Conservation (phyloP, 2,113 vertebrate species). For the Carassius carassius region DNA sequence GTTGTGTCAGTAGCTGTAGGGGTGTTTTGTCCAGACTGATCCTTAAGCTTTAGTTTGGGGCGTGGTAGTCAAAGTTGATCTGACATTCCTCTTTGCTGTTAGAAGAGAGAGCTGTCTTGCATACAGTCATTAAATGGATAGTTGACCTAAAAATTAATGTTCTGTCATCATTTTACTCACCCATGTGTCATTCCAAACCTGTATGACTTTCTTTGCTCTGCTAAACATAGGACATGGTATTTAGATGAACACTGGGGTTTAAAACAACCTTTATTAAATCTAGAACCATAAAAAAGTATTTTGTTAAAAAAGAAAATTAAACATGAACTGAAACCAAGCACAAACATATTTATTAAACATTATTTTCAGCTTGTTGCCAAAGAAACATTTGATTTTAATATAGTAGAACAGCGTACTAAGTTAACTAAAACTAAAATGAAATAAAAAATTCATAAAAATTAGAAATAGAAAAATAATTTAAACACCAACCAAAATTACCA, state of each 20-base stretch:
- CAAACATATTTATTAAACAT: too few species aligned
- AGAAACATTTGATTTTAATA: neutral
- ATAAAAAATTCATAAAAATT: neutral
- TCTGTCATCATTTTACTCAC: neutral
- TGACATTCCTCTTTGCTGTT: slow-evolving; percentile 11
- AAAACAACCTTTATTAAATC: too few species aligned
- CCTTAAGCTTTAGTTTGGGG: slow-evolving; percentile 10
- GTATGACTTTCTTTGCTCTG: neutral
- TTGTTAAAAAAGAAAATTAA: neutral
- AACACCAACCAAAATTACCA: neutral
- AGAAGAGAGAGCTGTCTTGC: neutral
- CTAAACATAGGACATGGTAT: too few species aligned
- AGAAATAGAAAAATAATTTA: neutral
- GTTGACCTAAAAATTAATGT: neutral
- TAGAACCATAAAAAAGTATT: neutral
- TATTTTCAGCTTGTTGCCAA: neutral
- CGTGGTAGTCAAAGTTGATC: slow-evolving; percentile 15
- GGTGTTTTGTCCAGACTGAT: slow-evolving; percentile 28
- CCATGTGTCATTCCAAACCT: neutral
- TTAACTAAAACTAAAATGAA: neutral
- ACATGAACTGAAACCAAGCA: neutral
- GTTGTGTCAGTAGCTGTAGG: slow-evolving; percentile 27
- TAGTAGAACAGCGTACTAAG: neutral
- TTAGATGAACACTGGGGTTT: too few species aligned
- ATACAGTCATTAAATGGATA: neutral